These are phyloP conservation scores for Ophion slaviceki DNA, from an alignment of 2,888 invertebrate species.

Conservation along the genomic window DNA sequence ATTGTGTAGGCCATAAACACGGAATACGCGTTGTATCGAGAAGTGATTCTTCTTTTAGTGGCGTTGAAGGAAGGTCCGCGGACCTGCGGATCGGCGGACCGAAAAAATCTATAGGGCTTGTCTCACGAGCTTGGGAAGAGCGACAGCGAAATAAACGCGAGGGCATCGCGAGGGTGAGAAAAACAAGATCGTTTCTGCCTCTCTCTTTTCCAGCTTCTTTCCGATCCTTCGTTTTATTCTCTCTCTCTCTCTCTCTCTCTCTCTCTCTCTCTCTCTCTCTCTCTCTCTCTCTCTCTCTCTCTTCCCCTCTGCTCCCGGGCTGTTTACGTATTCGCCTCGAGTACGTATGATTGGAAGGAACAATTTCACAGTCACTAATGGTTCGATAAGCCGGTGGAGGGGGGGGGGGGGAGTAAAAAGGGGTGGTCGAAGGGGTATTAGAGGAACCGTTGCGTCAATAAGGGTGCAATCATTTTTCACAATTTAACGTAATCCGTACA, in stretches of 20 bases:
- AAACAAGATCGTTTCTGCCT: slow-evolving; percentile 41
- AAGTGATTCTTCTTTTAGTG: slow-evolving; percentile 15
- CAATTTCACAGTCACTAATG: slow-evolving; percentile 76
- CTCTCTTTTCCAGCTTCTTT: slow-evolving; percentile 13
- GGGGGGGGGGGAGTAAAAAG: not conserved
- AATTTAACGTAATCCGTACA: slow-evolving; percentile 74
- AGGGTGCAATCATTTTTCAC: slow-evolving; percentile 79
- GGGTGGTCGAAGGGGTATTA: not conserved
- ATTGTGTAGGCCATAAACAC: not conserved
- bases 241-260: too few relatives aligned
- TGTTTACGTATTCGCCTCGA: slow-evolving; percentile 75
- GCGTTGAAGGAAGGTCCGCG: slow-evolving; percentile 25
- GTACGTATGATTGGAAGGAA: slow-evolving; percentile 77
- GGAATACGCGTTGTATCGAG: not conserved
- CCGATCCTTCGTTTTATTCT: not conserved
- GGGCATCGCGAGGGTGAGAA: slow-evolving; percentile 42
- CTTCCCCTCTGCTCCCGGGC: not conserved
- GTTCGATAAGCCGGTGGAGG: slow-evolving; percentile 67
- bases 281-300: not conserved
- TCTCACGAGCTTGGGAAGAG: slow-evolving; percentile 24
- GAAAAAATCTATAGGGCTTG: slow-evolving; percentile 12
- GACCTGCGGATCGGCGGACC: slow-evolving; percentile 24
- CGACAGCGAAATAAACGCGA: slow-evolving; percentile 56
- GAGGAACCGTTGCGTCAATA: slow-evolving; percentile 69
- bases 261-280: too few relatives aligned